Conservation (phyloP, 2,888 invertebrate species). For the Taenaris catops region DNA sequence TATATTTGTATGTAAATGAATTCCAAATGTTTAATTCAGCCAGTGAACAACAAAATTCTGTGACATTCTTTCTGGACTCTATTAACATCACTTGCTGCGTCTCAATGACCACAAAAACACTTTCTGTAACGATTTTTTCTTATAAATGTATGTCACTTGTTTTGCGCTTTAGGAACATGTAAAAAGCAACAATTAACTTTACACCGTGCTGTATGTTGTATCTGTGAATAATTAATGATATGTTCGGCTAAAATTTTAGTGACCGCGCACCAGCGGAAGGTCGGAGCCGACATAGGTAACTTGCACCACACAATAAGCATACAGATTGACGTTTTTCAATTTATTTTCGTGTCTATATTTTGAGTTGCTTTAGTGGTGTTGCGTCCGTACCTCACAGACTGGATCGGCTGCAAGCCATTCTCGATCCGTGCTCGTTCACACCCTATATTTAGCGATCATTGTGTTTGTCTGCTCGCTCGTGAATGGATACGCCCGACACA, state of each 20-base stretch:
- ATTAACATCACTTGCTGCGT: conserved; percentile 51
- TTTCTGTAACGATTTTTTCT: conserved; percentile 31
- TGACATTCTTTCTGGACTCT: conserved; percentile 76
- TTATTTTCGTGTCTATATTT: conserved; percentile 77
- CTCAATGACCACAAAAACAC: conserved; percentile 50
- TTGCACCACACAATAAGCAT: conserved; percentile 78
- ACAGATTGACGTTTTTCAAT: conserved; percentile 75
- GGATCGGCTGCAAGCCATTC: conserved; percentile 77
- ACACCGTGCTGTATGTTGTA: conserved; percentile 52
- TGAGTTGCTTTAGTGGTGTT: conserved; percentile 80
- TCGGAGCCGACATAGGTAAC: conserved; percentile 86
- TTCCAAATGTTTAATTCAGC: conserved; percentile 19
- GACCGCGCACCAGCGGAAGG: conserved; percentile 86
- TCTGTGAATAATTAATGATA: conserved; percentile 68
- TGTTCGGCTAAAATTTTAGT: conserved; percentile 81
- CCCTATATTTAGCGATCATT: conserved; percentile 72
- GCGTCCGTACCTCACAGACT: conserved; percentile 78
- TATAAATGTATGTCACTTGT: conserved; percentile 39
- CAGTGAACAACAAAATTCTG: conserved; percentile 45
- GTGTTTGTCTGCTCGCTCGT: conserved; percentile 77
- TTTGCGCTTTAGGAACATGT: conserved; percentile 49
- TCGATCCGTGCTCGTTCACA: conserved; percentile 75
- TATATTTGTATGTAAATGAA: conserved; percentile 12
- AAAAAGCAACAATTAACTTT: conserved; percentile 49
- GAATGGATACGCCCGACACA: conserved; percentile 57